Evolutionary conservation across 1,140 invertebrate species (phyloP).

Genomic region (Agrypnia vestita): DNA sequence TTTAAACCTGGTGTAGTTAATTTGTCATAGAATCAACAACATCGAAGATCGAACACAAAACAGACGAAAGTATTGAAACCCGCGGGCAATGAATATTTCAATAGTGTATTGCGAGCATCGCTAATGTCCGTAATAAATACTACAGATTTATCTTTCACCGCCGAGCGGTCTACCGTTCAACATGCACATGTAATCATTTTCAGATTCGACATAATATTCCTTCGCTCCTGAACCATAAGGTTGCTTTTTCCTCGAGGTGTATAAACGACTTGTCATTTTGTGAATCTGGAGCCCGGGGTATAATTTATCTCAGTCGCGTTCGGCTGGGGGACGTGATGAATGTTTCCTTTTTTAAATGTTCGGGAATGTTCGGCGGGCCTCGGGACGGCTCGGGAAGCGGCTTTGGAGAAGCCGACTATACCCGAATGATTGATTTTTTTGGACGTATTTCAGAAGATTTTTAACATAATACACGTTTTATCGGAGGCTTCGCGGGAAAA

Average conservation of each 20-base stretch:
- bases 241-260: background rate
- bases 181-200: background rate
- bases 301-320: conserved; percentile 50
- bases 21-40: no score
- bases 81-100: conserved; percentile 45
- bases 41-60: no score
- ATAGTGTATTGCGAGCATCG: conserved; percentile 48
- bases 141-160: conserved; percentile 53
- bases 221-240: background rate
- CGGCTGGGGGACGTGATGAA: conserved; percentile 52
- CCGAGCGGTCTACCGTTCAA: conserved; percentile 11
- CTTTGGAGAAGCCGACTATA: background rate
- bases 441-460: no score
- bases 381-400: conserved; percentile 14
- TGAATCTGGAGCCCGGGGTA: background rate
- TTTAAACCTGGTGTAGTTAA: no score
- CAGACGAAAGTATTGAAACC: conserved; percentile 3
- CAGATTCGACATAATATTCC: background rate
- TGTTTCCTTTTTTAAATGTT: conserved; percentile 49
- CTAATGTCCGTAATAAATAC: conserved; percentile 53
- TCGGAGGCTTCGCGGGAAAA: no score
- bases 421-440: conserved; percentile 24
- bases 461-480: no score
- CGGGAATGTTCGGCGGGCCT: conserved; percentile 40
- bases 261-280: background rate